Base-by-base conservation (phyloP, 2,888 invertebrate species). In the Pegoplata infirma region DNA sequence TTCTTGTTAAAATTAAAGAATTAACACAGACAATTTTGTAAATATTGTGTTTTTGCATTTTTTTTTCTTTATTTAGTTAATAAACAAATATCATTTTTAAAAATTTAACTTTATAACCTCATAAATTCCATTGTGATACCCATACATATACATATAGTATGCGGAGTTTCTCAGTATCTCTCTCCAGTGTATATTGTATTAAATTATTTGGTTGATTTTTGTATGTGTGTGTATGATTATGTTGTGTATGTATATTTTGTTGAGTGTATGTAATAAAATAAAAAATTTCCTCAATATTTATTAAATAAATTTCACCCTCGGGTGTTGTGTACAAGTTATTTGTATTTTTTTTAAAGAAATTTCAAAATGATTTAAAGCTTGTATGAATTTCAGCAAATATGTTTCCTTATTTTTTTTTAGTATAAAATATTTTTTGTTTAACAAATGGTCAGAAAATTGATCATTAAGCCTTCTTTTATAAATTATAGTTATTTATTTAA, bases 241-340 rank as follows among this genome's bases (percentile, higher is more conserved):
- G 10, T 10, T 32, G n/a, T n/a, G 36, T n/a, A n/a, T 40, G 36
- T 51, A 25, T 53, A n/a, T n/a, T n/a, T n/a, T n/a, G n/a, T n/a
- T n/a, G n/a, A n/a, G 23, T 63, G 21, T 10, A 40, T 28, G 36
- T 21, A 61, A 68, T 40, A 68, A 61, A 58, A 66, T 40, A 64
- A 51, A 19, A 67, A 25, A 46, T 68, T 19, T 53, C 28, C 44
- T 47, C 25, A 49, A 74, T 74, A 55, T 61, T 69, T 76, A 64
- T 76, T 23, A 58, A 69, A 69, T 53, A 58, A 55, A 69, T 76
- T 59, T 53, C 21, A 64, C 64, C 46, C 76, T 51, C 10, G 58
- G 51, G 58, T 56, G 49, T 58, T 51, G 21, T 63, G 56, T 14
- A 19, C 25, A 25, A 51, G 23, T 66, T 40, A 10, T 23, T 55